Conservation (phyloP, 2,797 vertebrate genomes). For the Syngnathus acus region DNA sequence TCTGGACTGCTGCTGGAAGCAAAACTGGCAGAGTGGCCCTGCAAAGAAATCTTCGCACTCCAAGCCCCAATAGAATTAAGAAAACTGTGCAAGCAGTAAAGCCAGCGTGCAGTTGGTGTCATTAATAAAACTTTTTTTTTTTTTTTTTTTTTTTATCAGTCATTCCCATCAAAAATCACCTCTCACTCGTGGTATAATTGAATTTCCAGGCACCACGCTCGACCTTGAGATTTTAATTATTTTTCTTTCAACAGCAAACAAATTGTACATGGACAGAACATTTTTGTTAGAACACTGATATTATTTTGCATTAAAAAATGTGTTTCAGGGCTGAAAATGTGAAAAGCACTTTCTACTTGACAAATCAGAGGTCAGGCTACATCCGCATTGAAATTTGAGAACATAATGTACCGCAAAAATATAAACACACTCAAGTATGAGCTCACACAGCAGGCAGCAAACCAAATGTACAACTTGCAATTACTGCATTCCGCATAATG, state of each 20-base stretch:
- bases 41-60: constrained; percentile 31
- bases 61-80: constrained; percentile 14
- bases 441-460: background rate
- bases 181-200: too few species aligned
- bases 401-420: background rate
- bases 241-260: background rate
- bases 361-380: background rate
- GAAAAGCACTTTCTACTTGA: background rate
- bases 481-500: background rate
- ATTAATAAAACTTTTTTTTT: background rate
- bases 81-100: constrained; percentile 1
- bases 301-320: too few species aligned
- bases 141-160: background rate
- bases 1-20: constrained; percentile 41
- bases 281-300: background rate
- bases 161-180: background rate
- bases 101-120: background rate
- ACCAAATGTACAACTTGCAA: background rate
- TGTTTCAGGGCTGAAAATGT: too few species aligned
- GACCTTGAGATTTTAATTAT: background rate
- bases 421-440: background rate
- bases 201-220: background rate
- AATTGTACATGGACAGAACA: background rate
- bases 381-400: background rate
- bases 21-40: constrained; percentile 32